These are phyloP conservation scores for Folsomia candida DNA, from an alignment of 2,888 invertebrate genomes.

Conservation along the genomic window DNA sequence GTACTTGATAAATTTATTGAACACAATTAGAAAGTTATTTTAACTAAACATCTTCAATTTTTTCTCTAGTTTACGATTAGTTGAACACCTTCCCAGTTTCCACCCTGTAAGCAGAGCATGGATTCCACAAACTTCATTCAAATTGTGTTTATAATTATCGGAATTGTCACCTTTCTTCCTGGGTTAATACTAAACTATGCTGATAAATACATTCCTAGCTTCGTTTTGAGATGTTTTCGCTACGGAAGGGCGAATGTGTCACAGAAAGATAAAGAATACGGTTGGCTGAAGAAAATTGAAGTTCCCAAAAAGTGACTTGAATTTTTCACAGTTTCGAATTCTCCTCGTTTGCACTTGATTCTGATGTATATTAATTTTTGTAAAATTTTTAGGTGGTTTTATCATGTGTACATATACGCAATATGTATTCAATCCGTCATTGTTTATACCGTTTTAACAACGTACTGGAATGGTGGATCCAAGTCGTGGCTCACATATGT, in stretches of 20 bases:
- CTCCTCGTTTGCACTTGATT: background rate
- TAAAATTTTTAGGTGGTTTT: conserved; percentile 62
- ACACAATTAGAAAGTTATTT: too few species aligned
- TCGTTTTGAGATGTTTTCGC: conserved; percentile 31
- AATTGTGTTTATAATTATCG: conserved; percentile 26
- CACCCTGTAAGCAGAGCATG: conserved; percentile 10
- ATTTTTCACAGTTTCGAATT: background rate
- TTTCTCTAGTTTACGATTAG: too few species aligned
- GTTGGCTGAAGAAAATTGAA: conserved; percentile 30
- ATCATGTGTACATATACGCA: conserved; percentile 75
- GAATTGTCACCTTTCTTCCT: conserved; percentile 36
- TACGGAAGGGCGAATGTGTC: conserved; percentile 35
- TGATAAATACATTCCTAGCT: conserved; percentile 29
- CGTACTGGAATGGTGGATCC: conserved; percentile 58
- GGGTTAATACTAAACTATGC: conserved; percentile 38
- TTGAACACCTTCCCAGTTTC: too few species aligned
- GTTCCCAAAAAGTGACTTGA: conserved; percentile 63
- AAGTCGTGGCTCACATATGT: conserved; percentile 58
- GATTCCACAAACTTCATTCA: conserved; percentile 35
- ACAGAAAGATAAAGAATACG: conserved; percentile 28
- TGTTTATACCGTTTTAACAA: conserved; percentile 58
- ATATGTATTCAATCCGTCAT: conserved; percentile 59
- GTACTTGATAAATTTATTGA: too few species aligned
- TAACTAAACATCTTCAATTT: too few species aligned
- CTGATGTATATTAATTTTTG: background rate